These are phyloP conservation scores for Caenorhabditis brenneri DNA, from an alignment of 1,140 invertebrate genomes.

Conservation along the genomic window DNA sequence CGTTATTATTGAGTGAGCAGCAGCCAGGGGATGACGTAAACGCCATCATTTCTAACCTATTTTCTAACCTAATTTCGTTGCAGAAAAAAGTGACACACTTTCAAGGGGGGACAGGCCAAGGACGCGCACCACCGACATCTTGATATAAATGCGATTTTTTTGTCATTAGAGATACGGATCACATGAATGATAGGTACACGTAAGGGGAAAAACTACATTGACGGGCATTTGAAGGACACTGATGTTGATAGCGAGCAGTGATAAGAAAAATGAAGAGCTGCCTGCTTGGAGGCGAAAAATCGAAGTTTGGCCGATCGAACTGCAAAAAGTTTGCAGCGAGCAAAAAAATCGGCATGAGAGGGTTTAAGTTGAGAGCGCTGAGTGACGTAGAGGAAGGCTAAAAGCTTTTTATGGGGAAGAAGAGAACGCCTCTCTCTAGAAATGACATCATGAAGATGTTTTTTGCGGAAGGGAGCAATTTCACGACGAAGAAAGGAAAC, in stretches of 20 bases:
- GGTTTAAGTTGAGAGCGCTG: neutral
- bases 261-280: neutral
- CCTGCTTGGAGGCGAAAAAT: neutral
- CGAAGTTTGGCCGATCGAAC: neutral
- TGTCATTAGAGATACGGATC: slow-evolving; percentile 1
- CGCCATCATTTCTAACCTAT: too few relatives aligned
- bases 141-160: too few relatives aligned
- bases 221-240: neutral
- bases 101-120: neutral
- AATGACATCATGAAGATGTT: too few relatives aligned
- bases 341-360: too few relatives aligned
- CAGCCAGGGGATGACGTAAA: too few relatives aligned
- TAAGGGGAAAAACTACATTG: neutral
- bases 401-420: too few relatives aligned
- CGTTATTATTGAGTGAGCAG: neutral
- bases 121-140: too few relatives aligned
- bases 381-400: neutral
- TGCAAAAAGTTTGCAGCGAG: neutral
- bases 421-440: too few relatives aligned
- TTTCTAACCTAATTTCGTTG: neutral
- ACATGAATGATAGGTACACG: slow-evolving; percentile 27
- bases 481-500: too few relatives aligned
- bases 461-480: too few relatives aligned
- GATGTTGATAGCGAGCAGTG: neutral
- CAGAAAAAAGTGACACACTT: neutral